These are phyloP conservation scores for Pheosia tremula DNA, from an alignment of 2,888 invertebrate species.

Conservation along the genomic window DNA sequence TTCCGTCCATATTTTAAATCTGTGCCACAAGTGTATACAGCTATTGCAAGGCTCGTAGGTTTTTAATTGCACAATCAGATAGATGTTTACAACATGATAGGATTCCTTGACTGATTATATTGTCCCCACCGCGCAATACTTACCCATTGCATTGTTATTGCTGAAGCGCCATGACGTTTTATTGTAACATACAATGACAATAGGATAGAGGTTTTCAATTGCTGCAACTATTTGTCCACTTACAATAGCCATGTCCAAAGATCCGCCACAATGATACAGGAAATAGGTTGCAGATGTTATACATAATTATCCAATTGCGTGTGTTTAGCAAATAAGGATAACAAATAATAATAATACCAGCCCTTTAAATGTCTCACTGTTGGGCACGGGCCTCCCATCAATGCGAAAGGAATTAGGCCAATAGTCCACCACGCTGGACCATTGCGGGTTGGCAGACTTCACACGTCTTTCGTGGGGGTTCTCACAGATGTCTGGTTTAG, in stretches of 20 bases:
- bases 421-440: too few relatives aligned
- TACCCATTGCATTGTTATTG: not conserved
- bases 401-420: too few relatives aligned
- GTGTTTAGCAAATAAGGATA: conserved; percentile 3
- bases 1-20: too few relatives aligned
- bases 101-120: conserved; percentile 45
- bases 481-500: too few relatives aligned
- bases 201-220: conserved; percentile 25
- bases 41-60: not conserved
- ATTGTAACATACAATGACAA: conserved; percentile 51
- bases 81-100: conserved; percentile 7
- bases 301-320: conserved; percentile 19
- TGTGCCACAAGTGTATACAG: too few relatives aligned
- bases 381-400: too few relatives aligned
- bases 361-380: too few relatives aligned
- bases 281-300: conserved; percentile 39
- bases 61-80: not conserved
- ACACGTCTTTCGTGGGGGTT: too few relatives aligned
- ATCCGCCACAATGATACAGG: conserved; percentile 42
- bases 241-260: conserved; percentile 32
- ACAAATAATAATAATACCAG: conserved; percentile 6
- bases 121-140: conserved; percentile 3
- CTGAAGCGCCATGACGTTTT: conserved; percentile 43
- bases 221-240: conserved; percentile 43
- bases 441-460: too few relatives aligned